These are phyloP conservation scores for Clamator glandarius DNA, from an alignment of 2,797 vertebrate species.

Conservation along the genomic window DNA sequence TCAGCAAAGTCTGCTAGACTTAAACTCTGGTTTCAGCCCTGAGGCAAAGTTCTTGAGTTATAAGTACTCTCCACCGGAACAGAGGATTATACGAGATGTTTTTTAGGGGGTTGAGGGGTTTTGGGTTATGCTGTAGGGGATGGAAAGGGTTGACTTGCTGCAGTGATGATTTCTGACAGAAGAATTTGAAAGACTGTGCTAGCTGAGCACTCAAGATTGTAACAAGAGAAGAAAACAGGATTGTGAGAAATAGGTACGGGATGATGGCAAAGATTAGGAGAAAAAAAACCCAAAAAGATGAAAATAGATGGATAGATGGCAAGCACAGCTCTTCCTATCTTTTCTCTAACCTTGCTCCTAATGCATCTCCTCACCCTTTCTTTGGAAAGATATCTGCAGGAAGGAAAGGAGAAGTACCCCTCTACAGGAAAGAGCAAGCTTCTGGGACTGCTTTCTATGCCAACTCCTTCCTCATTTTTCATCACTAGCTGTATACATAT, in stretches of 20 bases:
- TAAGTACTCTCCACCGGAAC: not conserved
- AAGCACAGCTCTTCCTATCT: not conserved
- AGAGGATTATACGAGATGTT: not conserved
- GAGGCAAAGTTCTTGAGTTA: not conserved
- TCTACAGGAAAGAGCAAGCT: not conserved
- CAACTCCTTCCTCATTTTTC: not conserved
- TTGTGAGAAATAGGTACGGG: not conserved
- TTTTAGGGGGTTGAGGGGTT: not conserved
- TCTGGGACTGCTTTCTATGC: not conserved
- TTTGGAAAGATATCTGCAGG: not conserved
- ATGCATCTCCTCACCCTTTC: not conserved
- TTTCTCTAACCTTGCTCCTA: not conserved
- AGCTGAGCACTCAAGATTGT: accelerated
- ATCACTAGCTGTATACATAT: not conserved
- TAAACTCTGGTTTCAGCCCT: not conserved
- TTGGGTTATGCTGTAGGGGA: not conserved
- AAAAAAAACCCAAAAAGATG: not conserved
- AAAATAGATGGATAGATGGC: not conserved
- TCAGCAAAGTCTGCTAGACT: not conserved
- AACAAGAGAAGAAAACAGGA: not conserved
- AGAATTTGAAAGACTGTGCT: not conserved
- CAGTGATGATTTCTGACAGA: not conserved
- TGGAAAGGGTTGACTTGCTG: not conserved
- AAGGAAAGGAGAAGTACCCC: not conserved
- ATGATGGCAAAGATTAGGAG: not conserved